phyloP scores from a whole-genome alignment of 2,113 vertebrate species.

The Cathartes aura region DNA sequence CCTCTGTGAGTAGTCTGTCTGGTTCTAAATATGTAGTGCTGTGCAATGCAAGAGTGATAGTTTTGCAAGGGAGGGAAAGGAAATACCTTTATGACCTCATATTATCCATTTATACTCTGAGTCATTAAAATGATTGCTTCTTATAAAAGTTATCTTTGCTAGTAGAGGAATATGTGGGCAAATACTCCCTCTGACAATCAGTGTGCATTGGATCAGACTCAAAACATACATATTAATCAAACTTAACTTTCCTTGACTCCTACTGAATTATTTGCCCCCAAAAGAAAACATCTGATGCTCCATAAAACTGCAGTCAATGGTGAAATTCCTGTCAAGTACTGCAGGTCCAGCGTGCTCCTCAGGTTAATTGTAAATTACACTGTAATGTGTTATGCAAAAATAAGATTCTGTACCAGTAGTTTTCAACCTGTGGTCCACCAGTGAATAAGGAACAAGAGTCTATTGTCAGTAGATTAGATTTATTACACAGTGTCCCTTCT shows the following conservation, averaged over 20 bases:
- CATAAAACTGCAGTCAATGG: background rate
- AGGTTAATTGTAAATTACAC: conserved; percentile 9
- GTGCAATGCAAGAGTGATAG: background rate
- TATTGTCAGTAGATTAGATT: background rate
- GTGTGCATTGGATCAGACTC: conserved; percentile 33
- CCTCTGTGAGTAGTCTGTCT: background rate
- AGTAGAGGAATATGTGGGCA: background rate
- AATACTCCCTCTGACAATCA: conserved; percentile 30
- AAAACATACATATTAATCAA: conserved; percentile 31
- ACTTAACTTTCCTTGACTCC: background rate
- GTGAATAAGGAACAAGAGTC: background rate
- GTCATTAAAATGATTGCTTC: conserved; percentile 28
- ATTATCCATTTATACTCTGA: conserved; percentile 19
- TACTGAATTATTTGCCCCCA: background rate
- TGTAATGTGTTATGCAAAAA: background rate
- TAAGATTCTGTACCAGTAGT: background rate
- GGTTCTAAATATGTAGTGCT: background rate
- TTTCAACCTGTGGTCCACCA: background rate
- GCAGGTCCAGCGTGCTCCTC: background rate
- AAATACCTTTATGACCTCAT: conserved; percentile 59
- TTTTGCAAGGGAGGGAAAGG: conserved; percentile 2
- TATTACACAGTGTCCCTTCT: background rate
- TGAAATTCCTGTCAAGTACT: background rate
- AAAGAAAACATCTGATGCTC: conserved; percentile 29
- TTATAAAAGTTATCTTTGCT: conserved; percentile 37